These are phyloP conservation scores for Nothoprocta perdicaria DNA, from an alignment of 2,113 vertebrate species.

Conservation along the genomic window DNA sequence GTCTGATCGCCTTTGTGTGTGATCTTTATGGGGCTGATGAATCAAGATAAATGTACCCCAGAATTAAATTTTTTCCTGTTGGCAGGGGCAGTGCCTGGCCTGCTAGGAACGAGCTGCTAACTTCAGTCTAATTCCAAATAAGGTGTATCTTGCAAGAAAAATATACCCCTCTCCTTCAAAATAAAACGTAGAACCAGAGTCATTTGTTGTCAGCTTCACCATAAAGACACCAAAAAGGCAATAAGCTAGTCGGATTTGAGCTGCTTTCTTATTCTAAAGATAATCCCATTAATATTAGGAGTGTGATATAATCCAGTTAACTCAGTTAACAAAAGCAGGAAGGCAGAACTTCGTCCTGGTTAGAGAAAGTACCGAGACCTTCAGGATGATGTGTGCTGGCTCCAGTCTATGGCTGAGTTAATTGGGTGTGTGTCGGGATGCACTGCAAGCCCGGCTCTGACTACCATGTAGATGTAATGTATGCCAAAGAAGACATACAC, in stretches of 20 bases:
- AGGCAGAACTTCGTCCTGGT: not conserved
- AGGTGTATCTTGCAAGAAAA: not conserved
- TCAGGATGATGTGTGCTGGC: fast-evolving
- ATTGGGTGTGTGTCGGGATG: not conserved
- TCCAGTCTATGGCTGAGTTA: not conserved
- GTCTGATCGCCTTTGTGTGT: fast-evolving
- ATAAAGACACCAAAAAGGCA: not conserved
- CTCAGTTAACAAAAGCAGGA: not conserved
- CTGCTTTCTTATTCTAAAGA: not conserved
- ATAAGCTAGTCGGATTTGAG: not conserved
- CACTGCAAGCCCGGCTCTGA: not conserved
- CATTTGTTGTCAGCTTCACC: not conserved
- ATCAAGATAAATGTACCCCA: not conserved
- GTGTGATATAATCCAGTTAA: not conserved
- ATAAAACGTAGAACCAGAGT: not conserved
- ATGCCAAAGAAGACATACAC: not conserved
- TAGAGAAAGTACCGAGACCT: not conserved
- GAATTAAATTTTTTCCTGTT: not conserved
- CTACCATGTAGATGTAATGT: fast-evolving
- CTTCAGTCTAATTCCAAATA: not conserved
- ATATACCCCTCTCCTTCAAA: not conserved
- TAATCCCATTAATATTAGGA: not conserved
- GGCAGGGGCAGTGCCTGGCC: not conserved
- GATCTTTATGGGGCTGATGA: not conserved
- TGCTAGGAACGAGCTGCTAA: not conserved